Evolutionary conservation across 2,888 invertebrate species (phyloP), one percentile per base, ranked within the genome.

Genomic region (Habrosyne pyritoides): DNA sequence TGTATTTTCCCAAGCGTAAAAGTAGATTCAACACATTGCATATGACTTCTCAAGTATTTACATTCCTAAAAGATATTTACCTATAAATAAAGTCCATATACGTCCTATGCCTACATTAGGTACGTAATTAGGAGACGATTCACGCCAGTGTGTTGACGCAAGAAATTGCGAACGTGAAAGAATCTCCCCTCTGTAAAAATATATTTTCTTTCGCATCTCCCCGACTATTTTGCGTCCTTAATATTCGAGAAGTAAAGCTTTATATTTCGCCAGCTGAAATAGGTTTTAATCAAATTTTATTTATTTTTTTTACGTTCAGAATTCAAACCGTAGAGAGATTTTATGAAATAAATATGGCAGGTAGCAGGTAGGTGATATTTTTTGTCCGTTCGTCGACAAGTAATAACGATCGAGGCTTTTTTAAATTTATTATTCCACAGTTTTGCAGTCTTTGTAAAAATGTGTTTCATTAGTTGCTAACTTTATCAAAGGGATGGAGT

Each of bases 81-180:
- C 52, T 53, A 46, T 48, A 53, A 48, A 36, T 48, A 56, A 57
- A 55, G 56, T 48, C 46, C 59, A 60, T 60, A 63, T 64, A 60
- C 67, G 42, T 8, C 64, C 59, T 59, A 57, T 59, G 57, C 48
- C 57, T 56, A 67, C 63, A 73, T 74, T 64, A 72, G 56, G 59
- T 57, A 58, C 57, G 63, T 71, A 77, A 77, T 76, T 75, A 77
- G 63, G 56, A 56, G 59, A 52, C 49, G 57, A 53, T 53, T 53
- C 65, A 57, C 61, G 59, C 64, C 46, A 62, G 50, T 53, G 59
- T 66, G 71, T 75, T 74, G 73, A 70, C 71, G 69, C 57, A 69
- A 65, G 60, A 70, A 71, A 76, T 73, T 73, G 68, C 60, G 66
- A 58, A 59, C 71, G 76, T 69, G 71, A 21, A 59, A 68, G 69